Evolutionary conservation across 2,888 invertebrate genomes (phyloP).

Genomic region (Brachyopa scutellaris): DNA sequence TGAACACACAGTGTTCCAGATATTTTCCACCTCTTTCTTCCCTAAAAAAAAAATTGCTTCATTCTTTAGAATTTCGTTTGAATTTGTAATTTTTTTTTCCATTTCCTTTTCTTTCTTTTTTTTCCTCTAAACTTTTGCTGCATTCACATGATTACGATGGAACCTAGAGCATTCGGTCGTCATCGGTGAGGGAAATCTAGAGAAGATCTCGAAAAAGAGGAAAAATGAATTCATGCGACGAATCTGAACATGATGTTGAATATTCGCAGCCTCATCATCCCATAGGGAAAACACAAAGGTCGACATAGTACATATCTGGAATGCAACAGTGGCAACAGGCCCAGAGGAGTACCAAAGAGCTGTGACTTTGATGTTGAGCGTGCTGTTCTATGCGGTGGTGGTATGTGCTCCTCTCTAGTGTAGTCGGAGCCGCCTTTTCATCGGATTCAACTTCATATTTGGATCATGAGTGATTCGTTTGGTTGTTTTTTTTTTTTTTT

Average conservation of each 20-base stretch:
- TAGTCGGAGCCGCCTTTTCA: neutral
- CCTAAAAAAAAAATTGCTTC: constrained; percentile 14
- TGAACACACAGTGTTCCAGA: constrained; percentile 61
- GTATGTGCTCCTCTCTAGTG: constrained; percentile 16
- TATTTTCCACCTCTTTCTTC: constrained; percentile 57
- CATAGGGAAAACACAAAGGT: constrained; percentile 44
- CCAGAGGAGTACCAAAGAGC: constrained; percentile 25
- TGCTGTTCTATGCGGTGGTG: too few relatives aligned
- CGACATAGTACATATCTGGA: constrained; percentile 44
- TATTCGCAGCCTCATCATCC: constrained; percentile 68
- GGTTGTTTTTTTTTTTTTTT: constrained; percentile 13
- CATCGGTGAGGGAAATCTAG: constrained; percentile 41
- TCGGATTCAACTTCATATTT: constrained; percentile 61
- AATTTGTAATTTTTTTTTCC: too few relatives aligned
- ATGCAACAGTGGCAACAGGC: constrained; percentile 21
- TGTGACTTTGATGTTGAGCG: constrained; percentile 51
- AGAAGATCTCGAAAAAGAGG: constrained; percentile 16
- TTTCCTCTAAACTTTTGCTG: constrained; percentile 29
- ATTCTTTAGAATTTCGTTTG: constrained; percentile 59
- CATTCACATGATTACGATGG: constrained; percentile 43
- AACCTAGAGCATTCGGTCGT: neutral
- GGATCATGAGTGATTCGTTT: constrained; percentile 66
- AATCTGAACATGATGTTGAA: constrained; percentile 68
- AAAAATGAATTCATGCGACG: constrained; percentile 57
- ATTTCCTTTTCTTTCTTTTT: constrained; percentile 9